These are phyloP conservation scores for Gonatopus flavifemur DNA, from an alignment of 1,140 invertebrate genomes.

Conservation along the genomic window DNA sequence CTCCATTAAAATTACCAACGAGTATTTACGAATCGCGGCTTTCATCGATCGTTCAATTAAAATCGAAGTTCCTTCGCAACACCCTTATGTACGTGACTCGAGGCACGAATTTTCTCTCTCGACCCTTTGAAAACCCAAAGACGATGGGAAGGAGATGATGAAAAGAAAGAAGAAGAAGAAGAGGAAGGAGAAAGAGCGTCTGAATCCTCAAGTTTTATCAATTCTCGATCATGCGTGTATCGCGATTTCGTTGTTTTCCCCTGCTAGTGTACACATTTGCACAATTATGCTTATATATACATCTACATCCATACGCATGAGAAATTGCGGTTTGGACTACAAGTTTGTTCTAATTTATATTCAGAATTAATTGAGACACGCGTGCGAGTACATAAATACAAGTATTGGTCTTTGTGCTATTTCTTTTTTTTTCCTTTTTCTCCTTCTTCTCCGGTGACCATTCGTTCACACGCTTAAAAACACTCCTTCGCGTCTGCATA, in stretches of 20 bases:
- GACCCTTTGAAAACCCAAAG: background rate
- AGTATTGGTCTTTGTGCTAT: too few relatives aligned
- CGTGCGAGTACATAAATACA: background rate
- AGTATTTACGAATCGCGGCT: constrained; percentile 1
- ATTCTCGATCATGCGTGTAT: constrained; percentile 4
- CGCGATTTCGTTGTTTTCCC: background rate
- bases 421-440: too few relatives aligned
- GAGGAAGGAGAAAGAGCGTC: background rate
- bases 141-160: background rate
- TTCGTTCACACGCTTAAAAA: too few relatives aligned
- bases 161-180: background rate
- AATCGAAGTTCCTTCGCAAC: too few relatives aligned
- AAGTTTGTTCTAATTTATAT: constrained; percentile 39
- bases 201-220: constrained; percentile 14
- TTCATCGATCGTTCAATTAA: constrained; percentile 27
- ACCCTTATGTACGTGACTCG: constrained; percentile 14
- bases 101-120: constrained; percentile 21
- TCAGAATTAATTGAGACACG: constrained; percentile 35
- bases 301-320: too few relatives aligned
- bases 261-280: background rate
- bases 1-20: too few relatives aligned
- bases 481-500: too few relatives aligned
- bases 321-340: too few relatives aligned
- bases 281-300: too few relatives aligned
- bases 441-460: too few relatives aligned